These are phyloP conservation scores for Drosophila mercatorum DNA, from an alignment of 2,888 invertebrate genomes.

Conservation along the genomic window DNA sequence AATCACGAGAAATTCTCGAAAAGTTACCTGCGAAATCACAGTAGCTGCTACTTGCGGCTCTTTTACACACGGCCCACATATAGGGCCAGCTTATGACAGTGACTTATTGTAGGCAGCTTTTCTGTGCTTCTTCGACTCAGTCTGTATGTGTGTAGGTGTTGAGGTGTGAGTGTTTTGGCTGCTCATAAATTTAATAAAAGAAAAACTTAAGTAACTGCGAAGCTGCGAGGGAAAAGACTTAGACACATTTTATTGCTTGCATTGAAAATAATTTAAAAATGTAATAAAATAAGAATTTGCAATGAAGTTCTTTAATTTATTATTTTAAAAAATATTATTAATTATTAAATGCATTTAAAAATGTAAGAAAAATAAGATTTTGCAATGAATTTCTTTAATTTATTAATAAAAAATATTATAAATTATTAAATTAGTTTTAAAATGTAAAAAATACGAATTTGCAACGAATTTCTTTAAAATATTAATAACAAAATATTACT, in stretches of 20 bases:
- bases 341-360: no score
- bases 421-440: no score
- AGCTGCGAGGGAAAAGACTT: background rate
- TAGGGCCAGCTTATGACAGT: conserved; percentile 60
- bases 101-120: conserved; percentile 61
- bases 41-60: conserved; percentile 39
- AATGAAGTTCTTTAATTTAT: no score
- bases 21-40: conserved; percentile 64
- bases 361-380: no score
- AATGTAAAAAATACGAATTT: background rate
- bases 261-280: background rate
- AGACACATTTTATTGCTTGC: background rate
- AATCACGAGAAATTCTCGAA: conserved; percentile 59
- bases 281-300: background rate
- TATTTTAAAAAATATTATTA: no score
- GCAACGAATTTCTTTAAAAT: no score
- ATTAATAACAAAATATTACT: no score
- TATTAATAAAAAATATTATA: no score
- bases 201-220: conserved; percentile 38
- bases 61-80: background rate
- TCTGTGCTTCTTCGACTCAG: conserved; percentile 9
- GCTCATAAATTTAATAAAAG: conserved; percentile 65
- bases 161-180: conserved; percentile 9
- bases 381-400: no score
- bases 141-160: background rate